Conservation (phyloP, 2,113 vertebrate species). For the Sarotherodon lohbergeri region DNA sequence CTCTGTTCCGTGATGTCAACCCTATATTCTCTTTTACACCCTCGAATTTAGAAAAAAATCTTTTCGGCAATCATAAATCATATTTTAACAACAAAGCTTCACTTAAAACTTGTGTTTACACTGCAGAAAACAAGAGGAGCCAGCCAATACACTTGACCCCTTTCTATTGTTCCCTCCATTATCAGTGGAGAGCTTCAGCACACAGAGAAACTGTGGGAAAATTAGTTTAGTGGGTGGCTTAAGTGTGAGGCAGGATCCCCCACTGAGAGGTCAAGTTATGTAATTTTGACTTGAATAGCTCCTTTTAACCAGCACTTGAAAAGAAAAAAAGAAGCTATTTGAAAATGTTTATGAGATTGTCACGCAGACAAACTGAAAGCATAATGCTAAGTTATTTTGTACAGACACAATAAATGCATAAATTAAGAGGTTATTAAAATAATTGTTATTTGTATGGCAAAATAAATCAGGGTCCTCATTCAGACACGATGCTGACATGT, state of each 20-base stretch:
- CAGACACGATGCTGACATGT: not conserved
- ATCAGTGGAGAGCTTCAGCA: not conserved
- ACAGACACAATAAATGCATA: not conserved
- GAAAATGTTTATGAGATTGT: not conserved
- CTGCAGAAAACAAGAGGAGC: slow-evolving; percentile 11
- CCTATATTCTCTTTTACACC: not conserved
- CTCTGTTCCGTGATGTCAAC: not conserved
- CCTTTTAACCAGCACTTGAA: not conserved
- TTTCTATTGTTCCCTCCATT: not conserved
- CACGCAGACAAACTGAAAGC: not conserved
- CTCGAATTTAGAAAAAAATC: not conserved
- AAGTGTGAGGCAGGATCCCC: not conserved
- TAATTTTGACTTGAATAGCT: not conserved
- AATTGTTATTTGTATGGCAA: not conserved
- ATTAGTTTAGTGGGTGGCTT: not conserved
- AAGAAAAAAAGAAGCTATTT: not conserved
- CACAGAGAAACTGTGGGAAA: slow-evolving; percentile 9
- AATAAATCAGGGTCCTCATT: not conserved
- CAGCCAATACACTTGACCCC: not conserved
- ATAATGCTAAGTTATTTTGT: not conserved
- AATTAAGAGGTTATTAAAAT: not conserved
- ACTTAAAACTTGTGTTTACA: slow-evolving; percentile 29
- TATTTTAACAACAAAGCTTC: not conserved
- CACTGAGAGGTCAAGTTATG: not conserved
- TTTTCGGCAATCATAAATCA: not conserved